Percentiles rank a stretch among this genome's conserved stretches.
phyloP scores from a whole-genome alignment of 2,888 invertebrate genomes.

The Stenurella melanura region DNA sequence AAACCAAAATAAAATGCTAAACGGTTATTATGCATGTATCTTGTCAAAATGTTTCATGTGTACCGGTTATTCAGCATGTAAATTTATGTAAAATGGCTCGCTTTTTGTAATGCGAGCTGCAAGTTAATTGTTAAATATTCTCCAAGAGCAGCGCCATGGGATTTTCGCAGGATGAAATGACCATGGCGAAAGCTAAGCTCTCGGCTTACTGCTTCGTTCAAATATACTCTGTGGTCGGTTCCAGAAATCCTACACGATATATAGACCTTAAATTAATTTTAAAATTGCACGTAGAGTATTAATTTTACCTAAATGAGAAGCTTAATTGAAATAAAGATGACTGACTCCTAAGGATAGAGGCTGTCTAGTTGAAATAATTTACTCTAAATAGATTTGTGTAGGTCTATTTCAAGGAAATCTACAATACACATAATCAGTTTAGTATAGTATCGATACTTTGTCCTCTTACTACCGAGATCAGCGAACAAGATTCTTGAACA shows the following conservation, averaged over 20 bases:
- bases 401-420: too few relatives aligned
- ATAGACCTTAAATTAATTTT: conserved; percentile 26
- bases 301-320: background rate
- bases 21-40: conserved; percentile 64
- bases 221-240: background rate
- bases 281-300: conserved; percentile 23
- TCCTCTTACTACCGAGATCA: too few relatives aligned
- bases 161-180: conserved; percentile 50
- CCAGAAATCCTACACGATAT: conserved; percentile 23
- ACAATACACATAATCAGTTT: too few relatives aligned
- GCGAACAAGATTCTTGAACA: too few relatives aligned
- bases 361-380: background rate
- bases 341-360: background rate
- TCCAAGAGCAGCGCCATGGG: conserved; percentile 60
- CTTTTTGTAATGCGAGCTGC: conserved; percentile 69
- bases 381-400: too few relatives aligned
- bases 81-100: conserved; percentile 71
- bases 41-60: conserved; percentile 68
- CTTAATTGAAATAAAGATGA: background rate
- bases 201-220: conserved; percentile 26
- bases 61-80: conserved; percentile 70
- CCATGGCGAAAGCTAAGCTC: conserved; percentile 45
- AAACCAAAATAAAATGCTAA: conserved; percentile 42
- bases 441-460: too few relatives aligned
- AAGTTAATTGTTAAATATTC: conserved; percentile 71